Evolutionary conservation across 2,888 invertebrate genomes (phyloP).

Genomic region (Drosophila infuscata): DNA sequence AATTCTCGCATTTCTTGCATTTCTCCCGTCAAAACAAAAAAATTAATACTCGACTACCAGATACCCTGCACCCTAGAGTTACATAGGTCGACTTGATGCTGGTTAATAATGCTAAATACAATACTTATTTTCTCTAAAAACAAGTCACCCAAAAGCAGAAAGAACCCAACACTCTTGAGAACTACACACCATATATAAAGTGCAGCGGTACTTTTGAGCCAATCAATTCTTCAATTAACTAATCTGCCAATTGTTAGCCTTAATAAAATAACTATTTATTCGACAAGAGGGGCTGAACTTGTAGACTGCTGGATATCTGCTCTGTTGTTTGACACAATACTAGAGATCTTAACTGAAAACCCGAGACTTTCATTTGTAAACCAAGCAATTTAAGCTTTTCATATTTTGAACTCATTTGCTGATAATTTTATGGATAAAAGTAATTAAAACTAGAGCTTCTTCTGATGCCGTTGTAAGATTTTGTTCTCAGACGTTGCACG

Average conservation of each 20-base stretch:
- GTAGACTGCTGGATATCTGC: neutral
- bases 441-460: neutral
- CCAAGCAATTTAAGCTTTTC: neutral
- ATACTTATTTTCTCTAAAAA: neutral
- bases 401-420: slow-evolving; percentile 2
- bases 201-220: neutral
- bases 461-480: slow-evolving; percentile 31
- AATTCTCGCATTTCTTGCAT: neutral
- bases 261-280: neutral
- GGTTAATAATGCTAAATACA: neutral
- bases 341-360: neutral
- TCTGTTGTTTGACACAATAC: neutral
- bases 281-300: neutral
- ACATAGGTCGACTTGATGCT: neutral
- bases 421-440: neutral
- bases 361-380: neutral
- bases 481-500: slow-evolving; percentile 27
- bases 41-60: neutral
- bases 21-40: neutral
- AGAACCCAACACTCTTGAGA: neutral
- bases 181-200: neutral
- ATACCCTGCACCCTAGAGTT: neutral
- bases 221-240: neutral
- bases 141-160: neutral
- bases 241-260: neutral